These are phyloP conservation scores for Champsocephalus gunnari DNA, from an alignment of 2,797 vertebrate species.

Conservation along the genomic window DNA sequence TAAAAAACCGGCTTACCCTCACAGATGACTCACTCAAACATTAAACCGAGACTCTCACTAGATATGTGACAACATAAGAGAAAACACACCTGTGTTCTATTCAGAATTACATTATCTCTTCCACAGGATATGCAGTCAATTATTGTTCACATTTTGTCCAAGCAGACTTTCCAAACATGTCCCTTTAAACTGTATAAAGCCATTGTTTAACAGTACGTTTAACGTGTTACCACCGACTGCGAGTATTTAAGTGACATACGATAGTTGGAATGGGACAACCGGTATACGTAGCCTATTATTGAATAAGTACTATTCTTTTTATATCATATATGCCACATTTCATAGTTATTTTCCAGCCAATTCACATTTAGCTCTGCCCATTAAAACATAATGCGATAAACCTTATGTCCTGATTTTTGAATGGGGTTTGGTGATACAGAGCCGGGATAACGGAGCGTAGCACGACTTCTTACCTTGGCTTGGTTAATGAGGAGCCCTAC, in stretches of 20 bases:
- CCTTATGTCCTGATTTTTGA: slow-evolving; percentile 1
- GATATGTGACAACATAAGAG: slow-evolving; percentile 14
- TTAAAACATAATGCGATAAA: too few relatives aligned
- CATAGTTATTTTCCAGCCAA: neutral
- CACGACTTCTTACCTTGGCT: slow-evolving; percentile 87
- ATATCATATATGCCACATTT: neutral
- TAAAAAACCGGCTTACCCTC: slow-evolving; percentile 73
- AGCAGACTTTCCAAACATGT: neutral
- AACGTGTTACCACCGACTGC: neutral
- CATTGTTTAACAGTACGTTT: neutral
- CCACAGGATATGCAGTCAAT: neutral
- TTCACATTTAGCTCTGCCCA: neutral
- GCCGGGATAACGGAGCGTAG: neutral
- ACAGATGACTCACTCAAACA: slow-evolving; percentile 56
- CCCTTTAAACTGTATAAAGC: too few relatives aligned
- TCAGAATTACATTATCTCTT: neutral
- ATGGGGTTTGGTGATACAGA: slow-evolving; percentile 3
- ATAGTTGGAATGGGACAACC: slow-evolving; percentile 15
- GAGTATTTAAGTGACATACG: slow-evolving; percentile 6
- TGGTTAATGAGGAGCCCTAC: slow-evolving; percentile 94
- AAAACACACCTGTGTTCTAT: slow-evolving; percentile 26
- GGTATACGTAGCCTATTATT: neutral
- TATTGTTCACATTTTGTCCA: neutral
- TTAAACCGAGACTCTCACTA: slow-evolving; percentile 48
- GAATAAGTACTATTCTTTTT: neutral